Conservation (phyloP, 1,140 invertebrate genomes). For the Ceratosolen solmsi region DNA sequence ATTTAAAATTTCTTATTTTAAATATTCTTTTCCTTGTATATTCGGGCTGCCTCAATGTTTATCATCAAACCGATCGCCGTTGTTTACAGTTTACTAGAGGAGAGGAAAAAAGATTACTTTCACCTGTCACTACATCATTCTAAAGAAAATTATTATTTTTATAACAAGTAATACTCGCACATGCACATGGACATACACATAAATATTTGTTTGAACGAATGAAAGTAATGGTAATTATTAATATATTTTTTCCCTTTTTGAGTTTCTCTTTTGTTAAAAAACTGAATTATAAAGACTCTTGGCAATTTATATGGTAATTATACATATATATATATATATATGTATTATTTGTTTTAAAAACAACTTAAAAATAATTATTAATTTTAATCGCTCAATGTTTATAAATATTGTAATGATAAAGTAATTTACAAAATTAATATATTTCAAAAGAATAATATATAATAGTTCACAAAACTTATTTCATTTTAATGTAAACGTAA, state of each 20-base stretch:
- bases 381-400: too few relatives aligned
- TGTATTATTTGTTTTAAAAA: too few relatives aligned
- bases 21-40: not conserved
- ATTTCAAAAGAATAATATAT: too few relatives aligned
- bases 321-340: too few relatives aligned
- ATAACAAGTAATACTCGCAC: too few relatives aligned
- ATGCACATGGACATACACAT: not conserved
- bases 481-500: too few relatives aligned
- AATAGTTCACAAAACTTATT: too few relatives aligned
- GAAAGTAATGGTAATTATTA: not conserved
- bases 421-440: too few relatives aligned
- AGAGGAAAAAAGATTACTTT: not conserved
- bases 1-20: not conserved
- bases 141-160: not conserved
- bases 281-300: not conserved
- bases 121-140: slow-evolving; percentile 20
- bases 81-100: not conserved
- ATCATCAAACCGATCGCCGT: not conserved
- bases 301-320: too few relatives aligned
- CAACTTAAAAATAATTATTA: too few relatives aligned
- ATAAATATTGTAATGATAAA: too few relatives aligned
- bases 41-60: not conserved
- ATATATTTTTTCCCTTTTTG: not conserved
- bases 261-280: not conserved
- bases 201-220: not conserved